phyloP scores from a whole-genome alignment of 1,140 invertebrate genomes.

The Druon quercuslanigerum region DNA sequence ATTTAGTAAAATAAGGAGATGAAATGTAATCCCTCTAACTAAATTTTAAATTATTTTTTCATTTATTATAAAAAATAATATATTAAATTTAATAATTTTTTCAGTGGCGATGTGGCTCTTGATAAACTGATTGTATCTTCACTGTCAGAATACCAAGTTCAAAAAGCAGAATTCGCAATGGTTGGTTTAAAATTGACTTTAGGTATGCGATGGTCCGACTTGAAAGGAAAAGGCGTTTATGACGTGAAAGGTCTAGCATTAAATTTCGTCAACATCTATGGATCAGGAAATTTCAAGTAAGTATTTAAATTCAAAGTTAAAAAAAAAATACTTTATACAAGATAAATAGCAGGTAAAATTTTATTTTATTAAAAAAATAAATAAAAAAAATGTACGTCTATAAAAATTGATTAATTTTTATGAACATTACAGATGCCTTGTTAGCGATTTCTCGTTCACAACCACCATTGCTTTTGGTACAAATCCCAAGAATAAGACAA shows the following conservation, averaged over 20 bases:
- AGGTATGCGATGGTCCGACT: constrained; percentile 32
- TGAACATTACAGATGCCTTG: constrained; percentile 33
- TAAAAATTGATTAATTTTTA: too few relatives aligned
- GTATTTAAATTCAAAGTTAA: constrained; percentile 4
- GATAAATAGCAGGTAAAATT: background rate
- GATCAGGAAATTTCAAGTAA: constrained; percentile 38
- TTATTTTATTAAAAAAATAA: too few relatives aligned
- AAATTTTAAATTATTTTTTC: background rate
- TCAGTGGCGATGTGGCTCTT: background rate
- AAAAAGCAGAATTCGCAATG: constrained; percentile 35
- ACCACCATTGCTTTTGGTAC: background rate
- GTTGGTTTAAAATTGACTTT: constrained; percentile 32
- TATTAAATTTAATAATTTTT: background rate
- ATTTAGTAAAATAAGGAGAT: too few relatives aligned
- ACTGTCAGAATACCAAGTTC: constrained; percentile 37
- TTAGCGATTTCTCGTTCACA: constrained; percentile 39
- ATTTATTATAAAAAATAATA: background rate
- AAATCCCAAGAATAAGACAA: background rate
- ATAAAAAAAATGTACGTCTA: background rate
- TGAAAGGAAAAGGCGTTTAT: constrained; percentile 33
- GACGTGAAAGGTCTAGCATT: background rate
- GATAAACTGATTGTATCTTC: constrained; percentile 10
- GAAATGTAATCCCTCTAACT: too few relatives aligned
- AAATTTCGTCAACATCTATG: constrained; percentile 14
- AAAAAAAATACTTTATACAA: background rate